These are phyloP conservation scores for Trogon surrucura DNA, from an alignment of 2,113 vertebrate genomes.

Conservation along the genomic window DNA sequence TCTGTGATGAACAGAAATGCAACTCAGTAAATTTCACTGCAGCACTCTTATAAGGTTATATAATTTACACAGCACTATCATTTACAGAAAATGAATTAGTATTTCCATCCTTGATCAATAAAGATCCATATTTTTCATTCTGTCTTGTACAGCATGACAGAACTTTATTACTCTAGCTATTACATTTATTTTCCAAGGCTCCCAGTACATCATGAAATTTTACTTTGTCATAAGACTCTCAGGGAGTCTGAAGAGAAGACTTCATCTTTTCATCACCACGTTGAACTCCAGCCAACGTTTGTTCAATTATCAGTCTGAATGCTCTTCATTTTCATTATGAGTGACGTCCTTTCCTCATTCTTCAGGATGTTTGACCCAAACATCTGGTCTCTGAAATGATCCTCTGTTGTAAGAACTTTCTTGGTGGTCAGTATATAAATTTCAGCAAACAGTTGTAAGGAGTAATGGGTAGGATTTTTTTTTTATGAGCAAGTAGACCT, in stretches of 20 bases:
- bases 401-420: background rate
- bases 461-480: background rate
- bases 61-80: background rate
- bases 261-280: background rate
- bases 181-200: background rate
- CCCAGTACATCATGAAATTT: background rate
- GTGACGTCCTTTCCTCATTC: background rate
- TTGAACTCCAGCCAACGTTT: background rate
- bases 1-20: background rate
- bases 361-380: background rate
- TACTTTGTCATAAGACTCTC: background rate
- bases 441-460: background rate
- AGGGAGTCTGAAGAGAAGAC: background rate
- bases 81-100: background rate
- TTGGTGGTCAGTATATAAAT: background rate
- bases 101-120: background rate
- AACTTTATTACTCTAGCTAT: background rate
- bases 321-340: background rate
- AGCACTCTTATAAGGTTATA: background rate
- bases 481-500: background rate
- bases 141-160: background rate
- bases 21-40: background rate
- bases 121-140: background rate
- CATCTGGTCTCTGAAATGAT: background rate
- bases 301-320: background rate